These are phyloP conservation scores for Ommatoiulus sabulosus DNA, from an alignment of 2,888 invertebrate genomes.

Conservation along the genomic window DNA sequence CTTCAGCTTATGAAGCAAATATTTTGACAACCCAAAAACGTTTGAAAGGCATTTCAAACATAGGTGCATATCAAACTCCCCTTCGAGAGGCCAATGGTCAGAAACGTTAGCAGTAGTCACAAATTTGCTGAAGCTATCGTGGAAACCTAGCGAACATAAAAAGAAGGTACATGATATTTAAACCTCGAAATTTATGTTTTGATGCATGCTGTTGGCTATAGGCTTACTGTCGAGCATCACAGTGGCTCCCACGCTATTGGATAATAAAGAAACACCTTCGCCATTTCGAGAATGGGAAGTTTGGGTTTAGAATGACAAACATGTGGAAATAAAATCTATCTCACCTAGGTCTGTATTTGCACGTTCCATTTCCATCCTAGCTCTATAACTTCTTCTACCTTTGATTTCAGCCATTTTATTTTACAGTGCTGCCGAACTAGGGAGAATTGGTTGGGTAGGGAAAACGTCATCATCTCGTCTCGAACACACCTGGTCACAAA, in stretches of 20 bases:
- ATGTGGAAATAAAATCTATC: background rate
- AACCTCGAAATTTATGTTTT: background rate
- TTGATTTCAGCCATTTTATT: background rate
- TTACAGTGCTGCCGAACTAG: background rate
- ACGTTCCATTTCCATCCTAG: background rate
- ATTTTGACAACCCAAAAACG: conserved; percentile 84
- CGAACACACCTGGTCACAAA: no score
- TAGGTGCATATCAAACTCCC: conserved; percentile 77
- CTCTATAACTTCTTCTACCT: no score
- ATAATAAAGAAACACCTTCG: background rate
- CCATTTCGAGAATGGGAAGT: background rate
- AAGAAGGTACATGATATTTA: background rate
- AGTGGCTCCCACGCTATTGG: background rate
- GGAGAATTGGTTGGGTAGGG: no score
- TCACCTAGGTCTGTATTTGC: background rate
- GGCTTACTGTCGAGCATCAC: background rate
- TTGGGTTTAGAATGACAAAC: background rate
- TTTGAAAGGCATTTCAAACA: conserved; percentile 89
- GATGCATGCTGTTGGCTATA: background rate
- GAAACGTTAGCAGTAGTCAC: background rate
- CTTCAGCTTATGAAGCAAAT: conserved; percentile 83
- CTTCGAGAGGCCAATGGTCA: background rate
- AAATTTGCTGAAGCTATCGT: background rate
- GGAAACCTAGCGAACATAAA: background rate
- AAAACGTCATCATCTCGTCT: no score